phyloP scores from a whole-genome alignment of 2,113 vertebrate genomes.

The Anolis sagrei region DNA sequence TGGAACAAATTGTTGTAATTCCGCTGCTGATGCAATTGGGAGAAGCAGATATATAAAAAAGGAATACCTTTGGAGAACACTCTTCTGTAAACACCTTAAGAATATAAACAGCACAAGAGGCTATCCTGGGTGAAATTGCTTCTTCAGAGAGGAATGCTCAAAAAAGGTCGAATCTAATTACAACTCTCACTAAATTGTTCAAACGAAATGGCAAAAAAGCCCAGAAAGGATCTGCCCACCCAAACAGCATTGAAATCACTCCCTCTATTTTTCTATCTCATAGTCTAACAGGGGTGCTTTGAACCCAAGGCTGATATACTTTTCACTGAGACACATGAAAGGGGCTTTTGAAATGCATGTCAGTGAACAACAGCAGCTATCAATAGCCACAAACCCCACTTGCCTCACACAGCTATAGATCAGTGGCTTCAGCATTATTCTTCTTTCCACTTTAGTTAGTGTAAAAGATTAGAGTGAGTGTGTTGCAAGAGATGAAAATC shows the following conservation, averaged over 20 bases:
- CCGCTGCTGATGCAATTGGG: not conserved
- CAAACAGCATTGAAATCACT: slow-evolving; percentile 7
- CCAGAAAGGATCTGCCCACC: not conserved
- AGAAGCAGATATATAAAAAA: slow-evolving; percentile 10
- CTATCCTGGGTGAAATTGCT: slow-evolving; percentile 15
- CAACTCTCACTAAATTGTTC: not conserved
- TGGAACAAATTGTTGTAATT: not conserved
- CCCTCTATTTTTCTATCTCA: not conserved
- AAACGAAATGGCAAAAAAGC: slow-evolving; percentile 30
- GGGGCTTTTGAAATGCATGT: slow-evolving; percentile 32
- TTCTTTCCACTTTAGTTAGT: not conserved
- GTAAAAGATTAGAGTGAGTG: slow-evolving; percentile 6
- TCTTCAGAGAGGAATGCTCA: slow-evolving; percentile 18
- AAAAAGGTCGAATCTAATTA: slow-evolving; percentile 25
- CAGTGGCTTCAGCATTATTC: slow-evolving; percentile 25
- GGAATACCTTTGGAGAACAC: not conserved
- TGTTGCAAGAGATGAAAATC: slow-evolving; percentile 30
- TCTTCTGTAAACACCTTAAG: not conserved
- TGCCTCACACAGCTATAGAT: slow-evolving; percentile 23
- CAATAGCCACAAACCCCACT: not conserved
- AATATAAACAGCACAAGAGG: not conserved
- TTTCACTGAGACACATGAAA: not conserved
- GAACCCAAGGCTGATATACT: slow-evolving; percentile 24
- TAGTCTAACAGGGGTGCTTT: slow-evolving; percentile 30
- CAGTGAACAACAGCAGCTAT: slow-evolving; percentile 34